phyloP scores from a whole-genome alignment of 2,797 vertebrate species.

The Hippoglossus hippoglossus region DNA sequence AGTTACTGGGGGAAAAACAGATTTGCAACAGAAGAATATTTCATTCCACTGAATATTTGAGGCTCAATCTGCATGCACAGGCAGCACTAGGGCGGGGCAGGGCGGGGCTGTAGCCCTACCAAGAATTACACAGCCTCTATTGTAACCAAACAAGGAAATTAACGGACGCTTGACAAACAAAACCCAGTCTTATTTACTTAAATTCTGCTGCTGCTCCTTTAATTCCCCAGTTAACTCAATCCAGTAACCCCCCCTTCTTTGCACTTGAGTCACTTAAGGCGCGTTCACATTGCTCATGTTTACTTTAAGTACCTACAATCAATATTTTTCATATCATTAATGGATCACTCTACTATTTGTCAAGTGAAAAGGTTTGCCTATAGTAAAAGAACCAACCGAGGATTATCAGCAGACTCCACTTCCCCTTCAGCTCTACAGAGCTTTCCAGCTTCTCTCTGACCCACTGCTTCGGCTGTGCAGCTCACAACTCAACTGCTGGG shows the following conservation, averaged over 20 bases:
- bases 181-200: background rate
- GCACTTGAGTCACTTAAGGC: background rate
- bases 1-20: conserved; percentile 1
- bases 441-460: background rate
- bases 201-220: background rate
- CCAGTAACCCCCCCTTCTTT: background rate
- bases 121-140: background rate
- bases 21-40: background rate
- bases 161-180: background rate
- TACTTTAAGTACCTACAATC: background rate
- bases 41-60: conserved; percentile 4
- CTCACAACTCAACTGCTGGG: background rate
- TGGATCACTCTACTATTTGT: background rate
- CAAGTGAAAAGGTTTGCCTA: background rate
- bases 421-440: background rate
- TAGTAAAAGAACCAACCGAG: background rate
- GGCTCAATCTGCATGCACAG: conserved; percentile 15
- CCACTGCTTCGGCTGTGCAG: background rate
- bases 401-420: background rate
- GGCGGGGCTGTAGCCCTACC: background rate
- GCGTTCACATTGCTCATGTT: background rate
- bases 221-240: background rate
- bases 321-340: background rate
- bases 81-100: background rate
- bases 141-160: background rate